Conservation (phyloP, 2,888 invertebrate species). For the Hoplodrina ambigua region DNA sequence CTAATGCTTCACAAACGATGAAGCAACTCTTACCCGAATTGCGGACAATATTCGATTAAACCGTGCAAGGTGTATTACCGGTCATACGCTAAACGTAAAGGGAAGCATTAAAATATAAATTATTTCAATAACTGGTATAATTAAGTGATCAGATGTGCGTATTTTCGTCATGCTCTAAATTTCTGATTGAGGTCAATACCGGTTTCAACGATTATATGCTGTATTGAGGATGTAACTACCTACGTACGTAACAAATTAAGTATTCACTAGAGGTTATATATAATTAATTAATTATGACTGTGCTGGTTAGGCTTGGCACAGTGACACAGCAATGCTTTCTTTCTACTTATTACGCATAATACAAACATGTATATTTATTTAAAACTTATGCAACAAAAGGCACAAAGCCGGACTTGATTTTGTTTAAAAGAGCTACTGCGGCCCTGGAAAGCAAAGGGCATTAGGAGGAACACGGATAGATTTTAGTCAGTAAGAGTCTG, state of each 20-base stretch:
- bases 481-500: too few species aligned
- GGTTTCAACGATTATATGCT: slow-evolving; percentile 70
- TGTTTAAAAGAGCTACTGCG: too few species aligned
- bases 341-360: slow-evolving; percentile 20
- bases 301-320: slow-evolving; percentile 16
- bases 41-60: not conserved
- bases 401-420: too few species aligned
- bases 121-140: slow-evolving; percentile 39
- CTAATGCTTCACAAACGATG: not conserved
- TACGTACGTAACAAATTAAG: slow-evolving; percentile 49
- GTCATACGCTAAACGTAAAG: not conserved
- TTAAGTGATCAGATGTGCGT: slow-evolving; percentile 62
- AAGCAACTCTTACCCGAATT: not conserved
- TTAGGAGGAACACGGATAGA: too few species aligned
- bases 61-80: not conserved
- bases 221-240: slow-evolving; percentile 59
- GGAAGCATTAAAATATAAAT: slow-evolving; percentile 33
- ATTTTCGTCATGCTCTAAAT: slow-evolving; percentile 83
- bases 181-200: slow-evolving; percentile 85
- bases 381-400: too few species aligned
- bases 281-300: slow-evolving; percentile 29
- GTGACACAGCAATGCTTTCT: slow-evolving; percentile 40
- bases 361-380: too few species aligned
- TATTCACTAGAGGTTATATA: slow-evolving; percentile 35
- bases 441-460: too few species aligned